phyloP scores from a whole-genome alignment of 2,888 invertebrate genomes.

The Conchocele bisecta region DNA sequence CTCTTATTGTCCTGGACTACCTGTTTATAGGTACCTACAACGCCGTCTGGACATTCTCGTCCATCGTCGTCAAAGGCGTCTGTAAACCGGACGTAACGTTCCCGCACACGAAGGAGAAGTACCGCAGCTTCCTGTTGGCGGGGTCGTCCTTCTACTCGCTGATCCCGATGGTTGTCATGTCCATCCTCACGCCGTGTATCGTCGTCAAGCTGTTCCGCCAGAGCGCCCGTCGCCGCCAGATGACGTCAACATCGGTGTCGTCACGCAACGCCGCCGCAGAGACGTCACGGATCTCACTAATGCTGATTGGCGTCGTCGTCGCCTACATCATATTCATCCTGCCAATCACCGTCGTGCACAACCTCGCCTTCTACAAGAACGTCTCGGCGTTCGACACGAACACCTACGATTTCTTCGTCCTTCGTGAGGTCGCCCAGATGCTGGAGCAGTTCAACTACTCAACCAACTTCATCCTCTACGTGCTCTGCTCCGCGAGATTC shows the following conservation, averaged over 20 bases:
- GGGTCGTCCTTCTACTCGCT: conserved; percentile 56
- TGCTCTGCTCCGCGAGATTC: conserved; percentile 60
- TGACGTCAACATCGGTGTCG: conserved; percentile 10
- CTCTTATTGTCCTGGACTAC: conserved; percentile 49
- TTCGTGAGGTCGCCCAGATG: conserved; percentile 60
- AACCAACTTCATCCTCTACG: conserved; percentile 70
- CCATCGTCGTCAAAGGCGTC: conserved; percentile 49
- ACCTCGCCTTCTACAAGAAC: conserved; percentile 46
- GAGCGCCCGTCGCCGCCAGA: conserved; percentile 3
- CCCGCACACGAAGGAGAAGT: conserved; percentile 26
- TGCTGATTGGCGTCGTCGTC: conserved; percentile 63
- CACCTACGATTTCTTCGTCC: conserved; percentile 41
- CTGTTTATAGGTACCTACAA: conserved; percentile 49
- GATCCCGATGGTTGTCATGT: conserved; percentile 56
- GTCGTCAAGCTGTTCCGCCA: conserved; percentile 40
- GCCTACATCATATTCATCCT: conserved; percentile 65
- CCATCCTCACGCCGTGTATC: conserved; percentile 58
- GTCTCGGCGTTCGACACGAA: conserved; percentile 60
- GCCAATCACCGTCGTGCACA: conserved; percentile 65
- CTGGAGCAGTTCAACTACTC: conserved; percentile 70
- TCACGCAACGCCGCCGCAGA: conserved; percentile 11
- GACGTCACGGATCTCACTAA: conserved; percentile 48
- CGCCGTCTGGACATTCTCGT: conserved; percentile 63
- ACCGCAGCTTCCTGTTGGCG: conserved; percentile 40
- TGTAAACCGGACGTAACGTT: conserved; percentile 56